These are phyloP conservation scores for Cromileptes altivelis DNA, from an alignment of 2,113 vertebrate genomes.

Conservation along the genomic window DNA sequence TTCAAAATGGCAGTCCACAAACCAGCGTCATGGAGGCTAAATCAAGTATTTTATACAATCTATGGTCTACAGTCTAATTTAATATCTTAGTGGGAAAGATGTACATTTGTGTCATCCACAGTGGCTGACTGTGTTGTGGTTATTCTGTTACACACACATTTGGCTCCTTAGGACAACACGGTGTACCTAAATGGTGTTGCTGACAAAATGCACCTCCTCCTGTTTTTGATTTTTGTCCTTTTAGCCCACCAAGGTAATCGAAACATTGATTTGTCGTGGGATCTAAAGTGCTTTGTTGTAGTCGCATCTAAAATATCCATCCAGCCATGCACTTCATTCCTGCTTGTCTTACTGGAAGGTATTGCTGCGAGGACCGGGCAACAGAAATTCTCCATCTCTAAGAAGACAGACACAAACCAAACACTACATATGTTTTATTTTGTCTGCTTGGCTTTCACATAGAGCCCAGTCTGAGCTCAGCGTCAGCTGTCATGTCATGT, in stretches of 20 bases:
- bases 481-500: conserved; percentile 10
- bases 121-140: not conserved
- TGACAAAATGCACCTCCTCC: not conserved
- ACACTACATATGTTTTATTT: not conserved
- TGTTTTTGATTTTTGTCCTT: not conserved
- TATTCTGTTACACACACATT: not conserved
- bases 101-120: too few relatives aligned
- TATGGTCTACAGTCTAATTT: too few relatives aligned
- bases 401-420: not conserved
- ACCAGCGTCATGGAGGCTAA: too few relatives aligned
- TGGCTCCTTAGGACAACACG: not conserved
- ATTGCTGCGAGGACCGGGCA: not conserved
- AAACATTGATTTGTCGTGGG: conserved; percentile 2
- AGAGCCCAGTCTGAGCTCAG: not conserved
- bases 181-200: not conserved
- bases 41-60: too few relatives aligned
- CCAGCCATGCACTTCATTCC: not conserved
- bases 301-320: not conserved
- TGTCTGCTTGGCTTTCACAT: conserved; percentile 30
- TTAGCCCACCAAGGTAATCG: not conserved
- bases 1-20: too few relatives aligned
- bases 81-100: too few relatives aligned
- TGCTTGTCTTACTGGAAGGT: not conserved
- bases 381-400: not conserved
- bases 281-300: conserved; percentile 11